Evolutionary conservation across 2,888 invertebrate genomes (phyloP).

Genomic region (Pasiphila rectangulata): DNA sequence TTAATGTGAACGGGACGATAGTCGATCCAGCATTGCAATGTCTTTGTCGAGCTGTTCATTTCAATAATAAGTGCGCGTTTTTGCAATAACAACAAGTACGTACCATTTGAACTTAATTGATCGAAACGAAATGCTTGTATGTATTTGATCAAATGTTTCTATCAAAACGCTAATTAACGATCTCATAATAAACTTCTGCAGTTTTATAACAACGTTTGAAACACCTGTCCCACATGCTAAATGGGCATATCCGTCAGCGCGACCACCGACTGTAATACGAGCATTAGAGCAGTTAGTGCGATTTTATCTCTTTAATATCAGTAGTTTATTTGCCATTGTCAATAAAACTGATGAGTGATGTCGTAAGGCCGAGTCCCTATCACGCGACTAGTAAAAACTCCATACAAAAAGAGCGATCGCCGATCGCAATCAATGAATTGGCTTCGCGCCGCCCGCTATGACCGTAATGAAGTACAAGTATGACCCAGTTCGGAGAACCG

Average conservation of each 20-base stretch:
- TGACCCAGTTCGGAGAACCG: constrained; percentile 48
- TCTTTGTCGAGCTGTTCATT: too few species aligned
- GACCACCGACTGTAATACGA: constrained; percentile 10
- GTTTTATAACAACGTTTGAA: constrained; percentile 14
- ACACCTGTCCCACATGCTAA: constrained; percentile 22
- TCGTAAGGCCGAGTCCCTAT: constrained; percentile 24
- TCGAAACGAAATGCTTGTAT: not conserved
- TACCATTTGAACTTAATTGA: not conserved
- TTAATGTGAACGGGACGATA: too few species aligned
- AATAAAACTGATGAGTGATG: constrained; percentile 39
- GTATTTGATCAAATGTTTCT: not conserved
- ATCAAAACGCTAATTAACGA: constrained; percentile 3
- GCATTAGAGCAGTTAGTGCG: constrained; percentile 30
- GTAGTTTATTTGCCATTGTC: constrained; percentile 43
- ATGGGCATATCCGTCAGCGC: constrained; percentile 18
- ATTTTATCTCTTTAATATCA: constrained; percentile 35
- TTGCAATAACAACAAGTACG: not conserved
- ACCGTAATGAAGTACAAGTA: constrained; percentile 41
- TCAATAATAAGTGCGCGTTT: not conserved
- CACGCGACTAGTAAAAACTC: constrained; percentile 36
- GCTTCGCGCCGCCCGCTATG: constrained; percentile 34
- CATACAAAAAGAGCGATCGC: constrained; percentile 29
- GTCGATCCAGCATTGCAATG: too few species aligned
- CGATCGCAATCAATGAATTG: constrained; percentile 44
- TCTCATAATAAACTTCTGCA: constrained; percentile 18